Conservation (phyloP, 2,113 vertebrate species). For the Dendrocopos noguchii region DNA sequence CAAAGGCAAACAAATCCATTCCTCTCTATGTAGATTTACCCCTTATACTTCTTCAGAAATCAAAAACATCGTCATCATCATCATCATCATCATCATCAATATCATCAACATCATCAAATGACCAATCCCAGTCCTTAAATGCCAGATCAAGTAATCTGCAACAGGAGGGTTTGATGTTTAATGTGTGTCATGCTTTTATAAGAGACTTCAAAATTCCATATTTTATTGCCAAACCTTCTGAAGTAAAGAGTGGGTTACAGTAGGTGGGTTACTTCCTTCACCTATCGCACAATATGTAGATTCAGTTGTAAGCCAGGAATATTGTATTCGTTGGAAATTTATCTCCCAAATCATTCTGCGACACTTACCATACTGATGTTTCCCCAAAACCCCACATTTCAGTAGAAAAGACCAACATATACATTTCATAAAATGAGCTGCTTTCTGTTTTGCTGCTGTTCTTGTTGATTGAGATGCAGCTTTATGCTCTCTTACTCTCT, state of each 20-base stretch:
- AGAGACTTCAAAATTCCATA: neutral
- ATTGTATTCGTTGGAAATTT: neutral
- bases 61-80: constrained; percentile 90
- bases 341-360: neutral
- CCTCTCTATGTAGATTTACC: constrained; percentile 77
- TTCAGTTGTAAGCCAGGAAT: neutral
- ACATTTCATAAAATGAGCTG: neutral
- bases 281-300: neutral
- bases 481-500: neutral
- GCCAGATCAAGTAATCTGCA: constrained; percentile 92
- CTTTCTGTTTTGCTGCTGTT: neutral
- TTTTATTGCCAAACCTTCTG: neutral
- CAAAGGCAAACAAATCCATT: constrained; percentile 70
- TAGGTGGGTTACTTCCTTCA: neutral
- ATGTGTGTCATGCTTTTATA: neutral
- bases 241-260: neutral
- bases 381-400: too few relatives aligned
- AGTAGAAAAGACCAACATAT: neutral
- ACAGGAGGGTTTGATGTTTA: constrained; percentile 82
- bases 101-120: constrained; percentile 92
- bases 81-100: constrained; percentile 83
- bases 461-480: neutral
- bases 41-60: constrained; percentile 90
- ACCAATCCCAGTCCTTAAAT: constrained; percentile 96
- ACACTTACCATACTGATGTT: neutral